Conservation (phyloP, 2,888 invertebrate genomes). For the Drosophila ustulata region DNA sequence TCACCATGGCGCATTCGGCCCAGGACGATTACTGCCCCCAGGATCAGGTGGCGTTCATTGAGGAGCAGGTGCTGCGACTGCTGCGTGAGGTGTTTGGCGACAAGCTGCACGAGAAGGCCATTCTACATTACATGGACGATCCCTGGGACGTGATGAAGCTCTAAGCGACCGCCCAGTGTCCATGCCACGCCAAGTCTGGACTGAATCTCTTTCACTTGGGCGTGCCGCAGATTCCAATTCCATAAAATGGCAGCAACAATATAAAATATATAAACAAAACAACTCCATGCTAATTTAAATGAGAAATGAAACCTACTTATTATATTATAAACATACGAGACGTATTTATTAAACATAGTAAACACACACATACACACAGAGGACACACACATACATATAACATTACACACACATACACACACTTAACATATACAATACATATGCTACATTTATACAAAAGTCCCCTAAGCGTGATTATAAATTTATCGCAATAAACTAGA, state of each 20-base stretch:
- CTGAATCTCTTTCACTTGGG: slow-evolving; percentile 4
- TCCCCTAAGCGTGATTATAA: slow-evolving; percentile 53
- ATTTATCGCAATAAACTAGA: slow-evolving; percentile 57
- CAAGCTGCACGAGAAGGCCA: slow-evolving; percentile 80
- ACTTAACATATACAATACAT: slow-evolving; percentile 37
- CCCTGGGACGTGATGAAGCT: slow-evolving; percentile 84
- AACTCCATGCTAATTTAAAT: slow-evolving; percentile 49
- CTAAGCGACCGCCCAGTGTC: slow-evolving; percentile 57
- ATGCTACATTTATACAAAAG: slow-evolving; percentile 51
- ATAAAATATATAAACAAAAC: slow-evolving; percentile 23
- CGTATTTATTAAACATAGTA: slow-evolving; percentile 68
- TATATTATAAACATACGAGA: slow-evolving; percentile 63
- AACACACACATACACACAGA: slow-evolving; percentile 25
- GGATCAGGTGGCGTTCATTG: slow-evolving; percentile 92
- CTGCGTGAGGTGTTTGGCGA: slow-evolving; percentile 85
- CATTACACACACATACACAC: slow-evolving; percentile 11
- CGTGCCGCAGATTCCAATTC: slow-evolving; percentile 58
- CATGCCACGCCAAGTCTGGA: slow-evolving; percentile 11
- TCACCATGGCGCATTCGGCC: slow-evolving; percentile 93
- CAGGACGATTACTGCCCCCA: slow-evolving; percentile 95
- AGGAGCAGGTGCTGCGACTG: slow-evolving; percentile 88
- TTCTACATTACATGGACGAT: slow-evolving; percentile 83
- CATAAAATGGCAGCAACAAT: slow-evolving; percentile 37
- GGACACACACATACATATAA: background rate
- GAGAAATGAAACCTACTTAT: slow-evolving; percentile 31